Percentiles rank a stretch among this genome's conserved stretches.
These are phyloP conservation scores for Lepus townsendii DNA, from an alignment of 2,797 vertebrate genomes.

Conservation along the genomic window DNA sequence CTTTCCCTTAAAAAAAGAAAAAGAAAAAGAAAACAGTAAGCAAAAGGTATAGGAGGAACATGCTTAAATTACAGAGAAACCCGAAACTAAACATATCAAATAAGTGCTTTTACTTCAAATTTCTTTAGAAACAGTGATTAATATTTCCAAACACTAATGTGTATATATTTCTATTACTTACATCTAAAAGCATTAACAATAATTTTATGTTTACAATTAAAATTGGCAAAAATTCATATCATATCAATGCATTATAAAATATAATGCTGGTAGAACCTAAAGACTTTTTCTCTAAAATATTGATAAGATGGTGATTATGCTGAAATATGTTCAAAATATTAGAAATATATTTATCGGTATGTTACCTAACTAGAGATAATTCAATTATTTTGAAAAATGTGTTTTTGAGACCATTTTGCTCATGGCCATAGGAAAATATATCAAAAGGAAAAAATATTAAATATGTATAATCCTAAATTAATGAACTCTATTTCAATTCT, in stretches of 20 bases:
- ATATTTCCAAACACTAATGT: background rate
- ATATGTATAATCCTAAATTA: background rate
- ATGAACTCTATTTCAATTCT: background rate
- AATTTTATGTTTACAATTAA: background rate
- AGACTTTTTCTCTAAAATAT: background rate
- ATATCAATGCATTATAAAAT: background rate
- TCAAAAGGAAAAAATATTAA: background rate
- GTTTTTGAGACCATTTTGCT: background rate
- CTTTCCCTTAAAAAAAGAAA: too few relatives aligned
- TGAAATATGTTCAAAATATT: background rate
- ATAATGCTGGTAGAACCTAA: background rate
- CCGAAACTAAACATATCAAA: background rate
- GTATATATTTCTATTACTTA: background rate
- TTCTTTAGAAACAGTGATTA: background rate
- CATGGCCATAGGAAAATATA: background rate
- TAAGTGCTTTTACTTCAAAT: constrained; percentile 25
- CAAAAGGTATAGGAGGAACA: background rate
- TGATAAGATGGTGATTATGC: background rate
- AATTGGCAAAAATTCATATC: background rate
- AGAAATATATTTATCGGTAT: background rate
- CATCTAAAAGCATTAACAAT: background rate
- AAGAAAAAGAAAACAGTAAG: background rate
- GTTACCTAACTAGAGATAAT: background rate
- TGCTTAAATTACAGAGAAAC: background rate
- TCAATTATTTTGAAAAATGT: background rate